A percentile compares a stretch with the other conserved stretches of the same genome.
These are phyloP conservation scores for Argya squamiceps DNA, from an alignment of 2,797 vertebrate species.

Conservation along the genomic window DNA sequence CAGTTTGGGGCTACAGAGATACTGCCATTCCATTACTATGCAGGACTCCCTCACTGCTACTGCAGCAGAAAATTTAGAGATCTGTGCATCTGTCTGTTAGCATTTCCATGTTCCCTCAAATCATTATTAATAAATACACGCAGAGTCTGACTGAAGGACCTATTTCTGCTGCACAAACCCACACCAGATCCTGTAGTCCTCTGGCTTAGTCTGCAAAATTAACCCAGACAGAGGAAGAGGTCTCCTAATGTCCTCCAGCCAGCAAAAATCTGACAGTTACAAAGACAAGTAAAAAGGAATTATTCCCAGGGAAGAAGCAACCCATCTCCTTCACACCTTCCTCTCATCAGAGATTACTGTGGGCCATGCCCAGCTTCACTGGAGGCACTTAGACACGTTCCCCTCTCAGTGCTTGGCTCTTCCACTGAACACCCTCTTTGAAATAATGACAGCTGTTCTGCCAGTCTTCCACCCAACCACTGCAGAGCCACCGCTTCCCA, in stretches of 20 bases:
- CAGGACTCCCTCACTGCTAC: background rate
- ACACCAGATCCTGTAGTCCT: background rate
- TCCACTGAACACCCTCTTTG: background rate
- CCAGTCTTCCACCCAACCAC: background rate
- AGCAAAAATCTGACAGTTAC: background rate
- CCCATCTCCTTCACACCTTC: background rate
- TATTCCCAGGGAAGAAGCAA: background rate
- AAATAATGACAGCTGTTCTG: background rate
- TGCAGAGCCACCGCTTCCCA: fast-evolving
- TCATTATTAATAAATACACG: background rate
- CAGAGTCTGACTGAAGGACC: background rate
- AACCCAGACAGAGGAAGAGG: background rate
- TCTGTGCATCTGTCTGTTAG: background rate
- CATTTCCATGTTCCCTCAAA: background rate
- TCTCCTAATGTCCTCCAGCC: background rate
- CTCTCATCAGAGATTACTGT: background rate
- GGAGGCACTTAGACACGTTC: background rate
- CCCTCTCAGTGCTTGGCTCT: background rate
- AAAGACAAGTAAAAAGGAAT: background rate
- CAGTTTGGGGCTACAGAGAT: background rate
- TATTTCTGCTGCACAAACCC: background rate
- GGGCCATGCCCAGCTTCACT: background rate
- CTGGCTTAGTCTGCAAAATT: background rate
- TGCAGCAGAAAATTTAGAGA: background rate
- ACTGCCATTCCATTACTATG: background rate